Evolutionary conservation across 2,888 invertebrate species (phyloP).

Genomic region (Caenorhabditis imperialis): DNA sequence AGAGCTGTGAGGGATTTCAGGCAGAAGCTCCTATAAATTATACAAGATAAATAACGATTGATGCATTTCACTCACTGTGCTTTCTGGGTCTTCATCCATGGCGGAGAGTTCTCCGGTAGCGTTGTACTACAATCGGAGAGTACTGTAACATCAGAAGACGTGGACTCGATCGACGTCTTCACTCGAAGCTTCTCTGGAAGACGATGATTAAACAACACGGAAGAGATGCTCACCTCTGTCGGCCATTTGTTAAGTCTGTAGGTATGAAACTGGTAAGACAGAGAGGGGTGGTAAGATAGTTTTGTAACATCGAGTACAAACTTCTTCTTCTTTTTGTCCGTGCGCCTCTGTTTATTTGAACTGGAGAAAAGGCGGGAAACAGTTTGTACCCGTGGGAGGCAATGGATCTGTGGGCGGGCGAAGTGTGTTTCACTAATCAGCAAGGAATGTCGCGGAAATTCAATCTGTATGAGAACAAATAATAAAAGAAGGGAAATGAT

Average conservation of each 20-base stretch:
- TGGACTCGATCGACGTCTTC: conserved; percentile 38
- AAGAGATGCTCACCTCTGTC: conserved; percentile 33
- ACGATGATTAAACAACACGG: background rate
- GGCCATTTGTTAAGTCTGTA: conserved; percentile 5
- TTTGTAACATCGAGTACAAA: conserved; percentile 48
- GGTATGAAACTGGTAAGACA: background rate
- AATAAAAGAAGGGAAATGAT: too few species aligned
- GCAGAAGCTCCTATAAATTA: conserved; percentile 26
- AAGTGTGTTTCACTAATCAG: too few species aligned
- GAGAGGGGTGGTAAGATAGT: background rate
- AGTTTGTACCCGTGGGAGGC: conserved; percentile 39
- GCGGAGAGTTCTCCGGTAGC: conserved; percentile 21
- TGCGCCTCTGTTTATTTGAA: conserved; percentile 11
- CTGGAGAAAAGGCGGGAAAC: conserved; percentile 5
- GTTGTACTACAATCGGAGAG: conserved; percentile 33
- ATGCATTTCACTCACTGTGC: conserved; percentile 31
- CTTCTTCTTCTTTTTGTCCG: background rate
- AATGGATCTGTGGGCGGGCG: conserved; percentile 12
- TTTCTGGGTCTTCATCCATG: conserved; percentile 32
- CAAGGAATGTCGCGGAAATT: too few species aligned
- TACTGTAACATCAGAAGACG: conserved; percentile 26
- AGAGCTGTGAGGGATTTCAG: conserved; percentile 40
- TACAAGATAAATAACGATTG: background rate
- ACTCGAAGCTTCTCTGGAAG: conserved; percentile 37
- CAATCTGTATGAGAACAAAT: too few species aligned